Conservation (phyloP, 2,113 vertebrate genomes). For the human region GRCh38 chrX:78833001-78833500, state of each 20-base stretch:
- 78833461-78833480: not conserved
- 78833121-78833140: not conserved
- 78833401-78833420: not conserved
- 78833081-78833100: not conserved
- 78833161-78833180: not conserved
- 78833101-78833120: not conserved
- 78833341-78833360: not conserved
- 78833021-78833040: not conserved
- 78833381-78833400: not conserved
- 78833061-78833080: not conserved
- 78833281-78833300: not conserved
- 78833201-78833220: not conserved
- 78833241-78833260: not conserved
- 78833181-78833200: slow-evolving; percentile 17
- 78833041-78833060: slow-evolving; percentile 16
- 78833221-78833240: slow-evolving; percentile 5
- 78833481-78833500: slow-evolving; percentile 56
- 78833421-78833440: not conserved
- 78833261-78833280: not conserved
- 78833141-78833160: slow-evolving; percentile 25
- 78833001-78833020: not conserved
- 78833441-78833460: not conserved
- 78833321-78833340: not conserved
- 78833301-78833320: slow-evolving; percentile 39
- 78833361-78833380: not conserved